Evolutionary conservation across 2,888 invertebrate genomes (phyloP).

Genomic region (Netelia virgata): DNA sequence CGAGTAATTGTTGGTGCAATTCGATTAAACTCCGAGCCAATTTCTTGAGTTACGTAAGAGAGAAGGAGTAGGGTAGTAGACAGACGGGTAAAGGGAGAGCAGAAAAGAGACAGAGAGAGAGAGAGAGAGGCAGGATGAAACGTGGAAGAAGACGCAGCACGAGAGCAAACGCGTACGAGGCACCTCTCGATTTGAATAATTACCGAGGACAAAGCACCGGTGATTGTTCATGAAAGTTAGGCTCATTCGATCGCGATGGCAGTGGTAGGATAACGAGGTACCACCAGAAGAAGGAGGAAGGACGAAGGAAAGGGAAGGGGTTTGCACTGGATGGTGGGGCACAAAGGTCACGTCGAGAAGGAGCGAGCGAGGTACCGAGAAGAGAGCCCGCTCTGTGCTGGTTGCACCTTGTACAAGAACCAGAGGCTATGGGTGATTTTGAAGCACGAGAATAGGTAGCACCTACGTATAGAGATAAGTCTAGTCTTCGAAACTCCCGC

Average conservation of each 20-base stretch:
- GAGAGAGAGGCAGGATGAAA: slow-evolving; percentile 18
- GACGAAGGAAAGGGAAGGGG: not conserved
- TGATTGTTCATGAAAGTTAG: slow-evolving; percentile 74
- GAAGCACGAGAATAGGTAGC: not conserved
- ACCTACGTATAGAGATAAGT: slow-evolving; percentile 27
- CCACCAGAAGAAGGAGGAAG: slow-evolving; percentile 41
- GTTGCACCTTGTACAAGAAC: slow-evolving; percentile 4
- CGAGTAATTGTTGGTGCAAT: slow-evolving; percentile 70
- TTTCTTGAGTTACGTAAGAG: slow-evolving; percentile 71
- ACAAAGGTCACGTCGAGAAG: slow-evolving; percentile 66
- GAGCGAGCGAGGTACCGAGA: slow-evolving; percentile 48
- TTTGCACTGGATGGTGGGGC: slow-evolving; percentile 26
- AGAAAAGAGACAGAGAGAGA: slow-evolving; percentile 12
- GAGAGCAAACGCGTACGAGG: slow-evolving; percentile 64
- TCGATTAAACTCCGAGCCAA: slow-evolving; percentile 72
- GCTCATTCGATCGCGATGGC: slow-evolving; percentile 71
- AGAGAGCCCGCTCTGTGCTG: not conserved
- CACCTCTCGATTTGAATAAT: slow-evolving; percentile 74
- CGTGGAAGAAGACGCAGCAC: slow-evolving; percentile 41
- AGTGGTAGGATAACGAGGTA: slow-evolving; percentile 70
- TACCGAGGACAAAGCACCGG: slow-evolving; percentile 74
- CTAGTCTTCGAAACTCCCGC: slow-evolving; percentile 45
- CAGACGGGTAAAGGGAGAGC: slow-evolving; percentile 38
- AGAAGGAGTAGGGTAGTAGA: slow-evolving; percentile 37
- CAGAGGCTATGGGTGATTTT: not conserved